Percentiles rank a stretch among this genome's conserved stretches.
These are phyloP conservation scores for Chanos chanos DNA, from an alignment of 2,797 vertebrate species.

Conservation along the genomic window DNA sequence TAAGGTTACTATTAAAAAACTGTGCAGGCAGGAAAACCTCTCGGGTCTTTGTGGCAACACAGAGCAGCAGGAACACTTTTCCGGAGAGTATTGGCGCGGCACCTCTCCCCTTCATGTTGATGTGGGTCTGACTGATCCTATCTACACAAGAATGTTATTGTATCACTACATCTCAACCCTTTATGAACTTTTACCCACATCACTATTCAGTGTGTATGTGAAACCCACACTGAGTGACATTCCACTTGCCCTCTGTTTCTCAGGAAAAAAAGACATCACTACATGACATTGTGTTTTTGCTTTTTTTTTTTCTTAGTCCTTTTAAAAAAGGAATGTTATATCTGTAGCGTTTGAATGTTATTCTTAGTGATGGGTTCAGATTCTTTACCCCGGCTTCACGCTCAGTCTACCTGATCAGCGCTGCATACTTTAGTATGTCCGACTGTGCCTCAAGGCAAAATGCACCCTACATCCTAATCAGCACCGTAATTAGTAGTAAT, in stretches of 20 bases:
- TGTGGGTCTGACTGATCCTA: conserved; percentile 66
- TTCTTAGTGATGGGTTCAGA: no score
- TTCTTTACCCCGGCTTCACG: no score
- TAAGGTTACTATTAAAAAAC: no score
- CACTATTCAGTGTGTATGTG: conserved; percentile 46
- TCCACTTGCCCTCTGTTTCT: conserved; percentile 27
- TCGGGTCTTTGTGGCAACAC: background rate
- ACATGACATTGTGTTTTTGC: no score
- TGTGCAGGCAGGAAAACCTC: conserved; percentile 5
- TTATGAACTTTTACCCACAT: conserved; percentile 45
- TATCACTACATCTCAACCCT: conserved; percentile 72
- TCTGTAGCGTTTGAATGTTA: no score
- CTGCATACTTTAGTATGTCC: conserved; percentile 22
- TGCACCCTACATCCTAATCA: conserved; percentile 9
- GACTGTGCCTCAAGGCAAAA: conserved; percentile 48
- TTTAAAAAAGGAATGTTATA: no score
- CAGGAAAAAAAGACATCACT: no score
- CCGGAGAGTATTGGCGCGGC: background rate
- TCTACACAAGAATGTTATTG: conserved; percentile 66
- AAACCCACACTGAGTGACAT: conserved; percentile 37
- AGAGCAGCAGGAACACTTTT: background rate
- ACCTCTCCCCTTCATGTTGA: conserved; percentile 56
- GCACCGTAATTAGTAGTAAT: background rate
- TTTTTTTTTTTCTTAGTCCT: no score
- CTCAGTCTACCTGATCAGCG: no score